These are phyloP conservation scores for Nymphicus hollandicus DNA, from an alignment of 2,113 vertebrate genomes.

Conservation along the genomic window DNA sequence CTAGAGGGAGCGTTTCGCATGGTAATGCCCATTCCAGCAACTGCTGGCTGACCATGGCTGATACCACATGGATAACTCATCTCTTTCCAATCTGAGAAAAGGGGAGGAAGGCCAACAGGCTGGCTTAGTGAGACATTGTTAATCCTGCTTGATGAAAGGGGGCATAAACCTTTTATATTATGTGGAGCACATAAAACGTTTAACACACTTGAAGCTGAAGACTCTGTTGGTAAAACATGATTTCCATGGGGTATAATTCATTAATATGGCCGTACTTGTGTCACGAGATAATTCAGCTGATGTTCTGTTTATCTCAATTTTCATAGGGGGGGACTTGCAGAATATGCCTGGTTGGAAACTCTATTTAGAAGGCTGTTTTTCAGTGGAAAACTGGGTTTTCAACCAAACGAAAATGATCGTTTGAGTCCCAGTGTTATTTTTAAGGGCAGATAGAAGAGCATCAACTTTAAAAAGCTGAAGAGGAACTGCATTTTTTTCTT, in stretches of 20 bases:
- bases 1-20: slow-evolving; percentile 41
- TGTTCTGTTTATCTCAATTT: background rate
- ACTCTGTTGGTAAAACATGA: background rate
- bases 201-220: background rate
- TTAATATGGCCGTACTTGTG: background rate
- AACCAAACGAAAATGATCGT: background rate
- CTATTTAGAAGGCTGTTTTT: background rate
- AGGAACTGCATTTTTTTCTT: background rate
- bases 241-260: background rate
- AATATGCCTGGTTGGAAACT: background rate
- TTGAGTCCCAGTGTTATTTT: background rate
- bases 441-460: background rate
- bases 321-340: background rate
- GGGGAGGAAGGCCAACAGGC: background rate
- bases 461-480: background rate
- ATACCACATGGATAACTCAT: background rate
- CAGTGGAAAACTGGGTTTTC: background rate
- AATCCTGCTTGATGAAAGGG: slow-evolving; percentile 9
- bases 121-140: background rate
- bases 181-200: background rate
- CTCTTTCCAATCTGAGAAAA: slow-evolving; percentile 1
- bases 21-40: fast-evolving
- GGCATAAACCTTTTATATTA: slow-evolving; percentile 10
- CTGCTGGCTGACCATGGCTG: background rate
- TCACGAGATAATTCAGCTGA: background rate